Evolutionary conservation across 2,888 invertebrate species (phyloP).

Genomic region (Tetramorium bicarinatum): DNA sequence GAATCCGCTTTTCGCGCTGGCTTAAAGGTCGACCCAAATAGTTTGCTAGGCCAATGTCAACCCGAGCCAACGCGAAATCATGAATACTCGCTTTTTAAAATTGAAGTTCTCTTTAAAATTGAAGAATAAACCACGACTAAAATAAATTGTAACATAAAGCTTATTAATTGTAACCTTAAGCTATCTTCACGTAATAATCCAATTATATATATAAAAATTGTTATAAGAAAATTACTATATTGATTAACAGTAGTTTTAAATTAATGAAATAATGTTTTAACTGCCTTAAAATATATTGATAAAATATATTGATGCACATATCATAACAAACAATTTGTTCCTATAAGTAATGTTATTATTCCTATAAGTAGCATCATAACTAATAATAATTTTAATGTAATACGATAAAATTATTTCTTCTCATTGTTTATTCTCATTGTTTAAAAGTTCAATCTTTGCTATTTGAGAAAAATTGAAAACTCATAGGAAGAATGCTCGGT

Average conservation of each 20-base stretch:
- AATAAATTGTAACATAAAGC: not conserved
- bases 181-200: not conserved
- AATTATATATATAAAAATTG: not conserved
- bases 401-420: not conserved
- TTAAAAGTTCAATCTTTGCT: not conserved
- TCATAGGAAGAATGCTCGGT: not conserved
- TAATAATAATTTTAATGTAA: not conserved
- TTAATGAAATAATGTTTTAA: not conserved
- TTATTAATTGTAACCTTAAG: no score
- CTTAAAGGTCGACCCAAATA: constrained; percentile 2
- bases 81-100: not conserved
- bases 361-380: not conserved
- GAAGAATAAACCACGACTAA: not conserved
- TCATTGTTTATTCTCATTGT: not conserved
- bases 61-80: not conserved
- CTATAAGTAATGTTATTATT: not conserved
- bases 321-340: not conserved
- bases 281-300: not conserved
- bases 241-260: not conserved
- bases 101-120: not conserved
- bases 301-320: no score
- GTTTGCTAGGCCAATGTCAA: not conserved
- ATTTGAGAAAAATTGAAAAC: not conserved
- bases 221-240: not conserved
- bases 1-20: constrained; percentile 30